Evolutionary conservation across 2,113 vertebrate genomes (phyloP).

Genomic region (Bettongia penicillata): DNA sequence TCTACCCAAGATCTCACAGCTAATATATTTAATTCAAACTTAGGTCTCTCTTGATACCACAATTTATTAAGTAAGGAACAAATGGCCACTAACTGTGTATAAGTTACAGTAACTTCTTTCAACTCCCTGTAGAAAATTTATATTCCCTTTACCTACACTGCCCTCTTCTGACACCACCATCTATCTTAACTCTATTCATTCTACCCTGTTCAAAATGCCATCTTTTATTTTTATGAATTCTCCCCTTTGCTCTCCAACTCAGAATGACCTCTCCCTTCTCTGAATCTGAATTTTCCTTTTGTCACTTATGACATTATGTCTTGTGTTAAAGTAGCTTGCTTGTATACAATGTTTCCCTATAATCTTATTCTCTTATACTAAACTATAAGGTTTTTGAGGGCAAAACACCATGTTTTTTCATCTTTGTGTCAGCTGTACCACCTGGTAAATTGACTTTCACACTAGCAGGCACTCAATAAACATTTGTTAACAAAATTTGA

Average conservation of each 20-base stretch:
- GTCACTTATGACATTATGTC: not conserved
- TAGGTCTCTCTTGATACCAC: not conserved
- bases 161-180: not conserved
- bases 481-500: no score
- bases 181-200: not conserved
- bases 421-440: no score
- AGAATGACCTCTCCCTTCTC: not conserved
- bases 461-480: no score
- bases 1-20: not conserved
- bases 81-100: not conserved
- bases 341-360: not conserved
- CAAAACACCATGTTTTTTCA: no score
- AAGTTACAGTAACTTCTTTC: no score
- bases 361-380: not conserved
- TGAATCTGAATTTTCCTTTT: not conserved
- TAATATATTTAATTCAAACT: not conserved
- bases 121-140: not conserved
- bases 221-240: no score
- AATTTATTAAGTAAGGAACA: not conserved
- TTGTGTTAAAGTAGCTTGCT: not conserved
- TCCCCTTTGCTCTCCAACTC: no score
- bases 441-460: no score
- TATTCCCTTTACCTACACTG: not conserved
- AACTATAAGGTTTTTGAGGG: not conserved
- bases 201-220: no score